Percentiles rank a stretch among this genome's conserved stretches.
phyloP scores from a whole-genome alignment of 1,140 invertebrate genomes.

The Halictus rubicundus region DNA sequence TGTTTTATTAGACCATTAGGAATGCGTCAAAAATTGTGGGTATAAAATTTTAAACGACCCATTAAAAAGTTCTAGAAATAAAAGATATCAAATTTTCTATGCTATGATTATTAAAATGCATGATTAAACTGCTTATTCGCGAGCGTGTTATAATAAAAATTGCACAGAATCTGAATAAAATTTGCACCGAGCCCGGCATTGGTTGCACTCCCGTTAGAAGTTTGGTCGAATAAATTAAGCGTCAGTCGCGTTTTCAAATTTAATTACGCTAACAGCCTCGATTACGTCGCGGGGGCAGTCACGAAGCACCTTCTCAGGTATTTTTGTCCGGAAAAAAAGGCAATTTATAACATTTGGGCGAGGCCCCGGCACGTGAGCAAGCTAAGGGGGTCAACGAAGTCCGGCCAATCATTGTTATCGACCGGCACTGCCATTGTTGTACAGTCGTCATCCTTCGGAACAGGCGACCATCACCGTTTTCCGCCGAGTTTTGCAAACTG shows the following conservation, averaged over 20 bases:
- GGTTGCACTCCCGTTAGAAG: neutral
- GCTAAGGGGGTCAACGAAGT: slow-evolving; percentile 46
- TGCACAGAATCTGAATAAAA: neutral
- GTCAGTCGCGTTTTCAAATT: neutral
- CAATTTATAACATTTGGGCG: slow-evolving; percentile 38
- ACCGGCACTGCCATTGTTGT: slow-evolving; percentile 19
- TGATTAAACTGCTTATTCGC: no score
- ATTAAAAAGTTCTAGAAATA: no score
- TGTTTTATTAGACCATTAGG: no score
- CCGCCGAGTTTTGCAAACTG: neutral
- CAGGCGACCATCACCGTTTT: slow-evolving; percentile 4
- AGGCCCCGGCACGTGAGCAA: slow-evolving; percentile 16
- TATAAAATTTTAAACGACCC: no score
- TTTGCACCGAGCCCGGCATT: no score
- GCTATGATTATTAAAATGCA: no score
- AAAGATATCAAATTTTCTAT: no score
- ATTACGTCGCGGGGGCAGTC: neutral
- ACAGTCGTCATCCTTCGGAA: slow-evolving; percentile 31
- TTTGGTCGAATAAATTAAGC: neutral
- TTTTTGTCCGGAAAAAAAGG: neutral
- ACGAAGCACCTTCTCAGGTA: neutral
- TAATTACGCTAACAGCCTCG: slow-evolving; percentile 22
- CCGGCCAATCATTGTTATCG: slow-evolving; percentile 46
- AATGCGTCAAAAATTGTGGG: no score
- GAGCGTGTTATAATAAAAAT: neutral